Base-by-base conservation (phyloP, 2,797 vertebrate species). In the Premnoplex brunnescens region DNA sequence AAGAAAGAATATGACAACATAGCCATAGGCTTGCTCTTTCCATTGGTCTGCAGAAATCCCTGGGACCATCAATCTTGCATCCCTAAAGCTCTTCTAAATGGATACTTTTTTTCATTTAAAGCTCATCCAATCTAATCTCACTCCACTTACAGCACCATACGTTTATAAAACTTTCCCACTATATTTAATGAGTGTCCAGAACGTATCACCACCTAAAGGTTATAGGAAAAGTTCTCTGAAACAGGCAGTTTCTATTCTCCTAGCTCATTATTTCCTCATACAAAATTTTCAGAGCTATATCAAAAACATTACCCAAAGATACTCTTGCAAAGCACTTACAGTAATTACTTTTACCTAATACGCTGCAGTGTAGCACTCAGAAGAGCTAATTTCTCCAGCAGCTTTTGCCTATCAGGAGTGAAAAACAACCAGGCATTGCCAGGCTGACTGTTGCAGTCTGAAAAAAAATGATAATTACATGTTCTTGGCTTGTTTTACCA, bases 281-380 rank as follows among this genome's bases (percentile, higher is more conserved):
- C 54, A 76, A 89, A 74, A 74, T 93, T 93, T 95, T 72, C 91
- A 72, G 74, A 91, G 55, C 80, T 68, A 19, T 71, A 91, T 85
- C 67, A 91, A 90, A 87, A 62, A 85, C 60, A 72, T 95, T 93
- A 76, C 43, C n/a, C 23, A 66, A 85, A 91, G 74, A 95, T 55
- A 89, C 62, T 85, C 68, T 85, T 87, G 59, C 44, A 91, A 91
- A 91, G 85, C 85, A 93, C 93, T 96, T 94, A 95, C 22, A 91
- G 85, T 94, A 95, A 97, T 97, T 94, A 85, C 89, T 94, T 96
- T 77, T 62, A 83, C 32, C 41, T 91, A 80, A 73, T 83, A 82
- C 19, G 16, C 34, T 80, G 41, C 4, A 36, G 23, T 39, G 41
- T 51, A 93, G 67, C 36, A 63, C 74, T 85, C 59, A 43, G 76